Base-by-base conservation (phyloP, 2,888 invertebrate genomes). In the Mimumesa dahlbomi region DNA sequence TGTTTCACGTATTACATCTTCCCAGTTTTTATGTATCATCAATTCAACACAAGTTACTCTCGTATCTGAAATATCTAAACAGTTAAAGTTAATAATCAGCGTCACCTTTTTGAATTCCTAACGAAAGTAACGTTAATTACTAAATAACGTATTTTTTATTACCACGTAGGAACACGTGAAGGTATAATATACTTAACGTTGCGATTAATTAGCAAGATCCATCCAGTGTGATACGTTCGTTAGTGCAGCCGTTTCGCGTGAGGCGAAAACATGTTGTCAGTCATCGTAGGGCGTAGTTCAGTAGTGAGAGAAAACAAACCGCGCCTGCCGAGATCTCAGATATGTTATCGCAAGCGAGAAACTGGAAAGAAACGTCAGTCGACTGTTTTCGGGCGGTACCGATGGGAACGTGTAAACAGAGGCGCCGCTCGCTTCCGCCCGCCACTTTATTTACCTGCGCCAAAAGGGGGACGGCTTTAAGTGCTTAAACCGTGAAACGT, bases 321-420 rank as follows among this genome's bases (percentile, higher is more conserved):
- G 43, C 46, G 36, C 14, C 49, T 19, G 50, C 25, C 36, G 45
- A 66, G 63, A 58, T 72, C 54, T 25, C 9, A 52, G 68, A 76
- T 76, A 64, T 22, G 73, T 62, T 76, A 72, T 75, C 76, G 68
- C 67, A 38, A 25, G 40, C 45, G 49, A 59, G 54, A 62, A 65
- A 31, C 62, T 56, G 61, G 62, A 50, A 59, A 75, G 75, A 52
- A 73, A 70, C 50, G 58, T 56, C 56, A 43, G 59, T 46, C 63
- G 19, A 50, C 18, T 65, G 58, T 65, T 58, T 61, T 65, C 58
- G 40, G 53, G 25, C 18, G 4, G 52, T 49, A 18, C 31, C 56
- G 56, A 63, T 2, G 67, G 48, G 54, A 46, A 49, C 50, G 77
- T 76, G 68, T 76, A 76, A 76, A 76, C 68, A 73, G 40, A 49